phyloP scores from a whole-genome alignment of 1,140 invertebrate genomes.

The Drosophila sulfurigaster region DNA sequence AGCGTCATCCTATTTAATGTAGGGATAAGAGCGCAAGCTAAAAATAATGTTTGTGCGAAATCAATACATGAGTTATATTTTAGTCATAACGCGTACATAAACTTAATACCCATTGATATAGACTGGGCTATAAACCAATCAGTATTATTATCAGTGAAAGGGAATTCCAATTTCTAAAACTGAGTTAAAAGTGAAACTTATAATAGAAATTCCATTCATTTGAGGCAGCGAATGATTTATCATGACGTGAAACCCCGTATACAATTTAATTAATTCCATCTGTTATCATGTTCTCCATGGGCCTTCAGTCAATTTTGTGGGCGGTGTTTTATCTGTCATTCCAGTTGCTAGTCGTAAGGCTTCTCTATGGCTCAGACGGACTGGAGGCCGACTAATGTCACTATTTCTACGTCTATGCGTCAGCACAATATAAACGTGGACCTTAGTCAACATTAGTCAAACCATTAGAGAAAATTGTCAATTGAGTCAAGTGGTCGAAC shows the following conservation, averaged over 20 bases:
- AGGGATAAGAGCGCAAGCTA: neutral
- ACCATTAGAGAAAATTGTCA: constrained; percentile 7
- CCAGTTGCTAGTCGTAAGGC: constrained; percentile 5
- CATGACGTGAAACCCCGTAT: neutral
- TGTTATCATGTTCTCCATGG: constrained; percentile 7
- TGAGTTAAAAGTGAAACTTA: neutral
- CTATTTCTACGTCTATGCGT: constrained; percentile 15
- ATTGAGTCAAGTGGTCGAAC: constrained; percentile 35
- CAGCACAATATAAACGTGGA: constrained; percentile 25
- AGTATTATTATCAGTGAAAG: neutral
- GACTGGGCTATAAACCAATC: neutral
- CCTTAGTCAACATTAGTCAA: constrained; percentile 48
- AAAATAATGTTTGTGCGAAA: neutral
- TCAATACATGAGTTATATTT: neutral
- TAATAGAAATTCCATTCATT: neutral
- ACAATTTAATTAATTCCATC: constrained; percentile 16
- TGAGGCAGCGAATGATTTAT: neutral
- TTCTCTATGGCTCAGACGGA: constrained; percentile 4
- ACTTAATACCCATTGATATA: too few relatives aligned
- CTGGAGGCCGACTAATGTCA: constrained; percentile 15
- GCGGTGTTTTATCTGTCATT: constrained; percentile 15
- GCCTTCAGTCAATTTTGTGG: constrained; percentile 15
- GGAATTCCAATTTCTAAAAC: neutral
- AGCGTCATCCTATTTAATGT: constrained; percentile 37
- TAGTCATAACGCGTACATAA: neutral